A percentile compares a stretch with the other conserved stretches of the same genome.
Evolutionary conservation across 2,113 vertebrate species (phyloP).

Genomic region (Tenrec ecaudatus): DNA sequence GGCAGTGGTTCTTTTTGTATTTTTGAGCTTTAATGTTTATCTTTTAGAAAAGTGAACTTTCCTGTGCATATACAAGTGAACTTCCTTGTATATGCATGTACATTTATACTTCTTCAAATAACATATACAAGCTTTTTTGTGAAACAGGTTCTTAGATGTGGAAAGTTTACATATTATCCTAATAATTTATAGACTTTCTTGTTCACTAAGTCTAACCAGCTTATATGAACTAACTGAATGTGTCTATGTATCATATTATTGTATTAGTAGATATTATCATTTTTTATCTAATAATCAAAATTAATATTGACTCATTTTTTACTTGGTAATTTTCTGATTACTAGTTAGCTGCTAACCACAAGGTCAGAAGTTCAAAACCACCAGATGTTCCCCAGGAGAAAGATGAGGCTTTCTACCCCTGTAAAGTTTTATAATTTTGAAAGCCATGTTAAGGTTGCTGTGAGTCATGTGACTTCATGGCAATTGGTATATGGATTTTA

Average conservation of each 20-base stretch:
- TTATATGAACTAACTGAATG: background rate
- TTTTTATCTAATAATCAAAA: slow-evolving; percentile 28
- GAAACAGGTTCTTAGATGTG: slow-evolving; percentile 24
- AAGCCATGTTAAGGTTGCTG: too few species aligned
- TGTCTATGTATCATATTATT: slow-evolving; percentile 13
- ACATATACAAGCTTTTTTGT: background rate
- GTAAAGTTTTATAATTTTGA: too few species aligned
- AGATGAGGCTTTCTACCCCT: too few species aligned
- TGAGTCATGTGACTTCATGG: too few species aligned
- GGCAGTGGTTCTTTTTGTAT: background rate
- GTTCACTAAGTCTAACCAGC: background rate
- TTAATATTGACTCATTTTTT: background rate
- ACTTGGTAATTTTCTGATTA: background rate
- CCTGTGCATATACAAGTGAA: too few species aligned
- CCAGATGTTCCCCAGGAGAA: too few species aligned
- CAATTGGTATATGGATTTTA: background rate
- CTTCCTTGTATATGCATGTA: background rate
- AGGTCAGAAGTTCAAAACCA: too few species aligned
- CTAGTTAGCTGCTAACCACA: too few species aligned
- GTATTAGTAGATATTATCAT: background rate
- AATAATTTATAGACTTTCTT: too few species aligned
- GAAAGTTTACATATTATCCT: too few species aligned
- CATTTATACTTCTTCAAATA: background rate
- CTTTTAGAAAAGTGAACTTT: too few species aligned
- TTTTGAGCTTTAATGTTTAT: slow-evolving; percentile 44